phyloP scores from a whole-genome alignment of 1,140 invertebrate species.

The Plodia interpunctella region DNA sequence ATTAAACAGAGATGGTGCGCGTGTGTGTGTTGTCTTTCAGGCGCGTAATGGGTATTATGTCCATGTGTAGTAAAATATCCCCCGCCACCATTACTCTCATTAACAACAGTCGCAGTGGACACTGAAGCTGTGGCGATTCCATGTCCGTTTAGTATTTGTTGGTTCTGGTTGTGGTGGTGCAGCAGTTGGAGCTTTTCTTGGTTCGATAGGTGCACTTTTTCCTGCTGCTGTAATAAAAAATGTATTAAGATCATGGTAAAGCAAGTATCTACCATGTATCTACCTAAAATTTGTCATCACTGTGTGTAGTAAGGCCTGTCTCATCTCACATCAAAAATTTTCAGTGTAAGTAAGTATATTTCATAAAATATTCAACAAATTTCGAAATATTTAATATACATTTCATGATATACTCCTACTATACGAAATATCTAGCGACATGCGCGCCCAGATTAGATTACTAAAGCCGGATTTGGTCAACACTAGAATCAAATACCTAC shows the following conservation, averaged over 20 bases:
- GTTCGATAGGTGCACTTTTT: conserved; percentile 69
- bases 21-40: conserved; percentile 67
- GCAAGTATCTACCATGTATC: too few relatives aligned
- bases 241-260: not conserved
- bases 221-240: conserved; percentile 52
- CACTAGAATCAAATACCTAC: too few relatives aligned
- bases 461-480: too few relatives aligned
- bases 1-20: conserved; percentile 80
- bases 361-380: too few relatives aligned
- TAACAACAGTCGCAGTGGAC: conserved; percentile 62
- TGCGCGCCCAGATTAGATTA: too few relatives aligned
- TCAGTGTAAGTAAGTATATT: too few relatives aligned
- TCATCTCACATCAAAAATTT: too few relatives aligned
- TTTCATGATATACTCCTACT: too few relatives aligned
- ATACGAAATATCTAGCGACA: too few relatives aligned
- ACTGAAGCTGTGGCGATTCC: conserved; percentile 63
- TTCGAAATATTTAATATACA: too few relatives aligned
- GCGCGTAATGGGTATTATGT: conserved; percentile 74
- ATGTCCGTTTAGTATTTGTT: conserved; percentile 70
- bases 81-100: conserved; percentile 40
- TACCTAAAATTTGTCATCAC: too few relatives aligned
- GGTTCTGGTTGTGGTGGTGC: conserved; percentile 77
- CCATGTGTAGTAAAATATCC: conserved; percentile 63
- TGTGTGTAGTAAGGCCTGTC: too few relatives aligned
- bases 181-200: conserved; percentile 72